Evolutionary conservation across 23 tunicate species (phyloP).

Genomic region (Trididemnum miniatum): DNA sequence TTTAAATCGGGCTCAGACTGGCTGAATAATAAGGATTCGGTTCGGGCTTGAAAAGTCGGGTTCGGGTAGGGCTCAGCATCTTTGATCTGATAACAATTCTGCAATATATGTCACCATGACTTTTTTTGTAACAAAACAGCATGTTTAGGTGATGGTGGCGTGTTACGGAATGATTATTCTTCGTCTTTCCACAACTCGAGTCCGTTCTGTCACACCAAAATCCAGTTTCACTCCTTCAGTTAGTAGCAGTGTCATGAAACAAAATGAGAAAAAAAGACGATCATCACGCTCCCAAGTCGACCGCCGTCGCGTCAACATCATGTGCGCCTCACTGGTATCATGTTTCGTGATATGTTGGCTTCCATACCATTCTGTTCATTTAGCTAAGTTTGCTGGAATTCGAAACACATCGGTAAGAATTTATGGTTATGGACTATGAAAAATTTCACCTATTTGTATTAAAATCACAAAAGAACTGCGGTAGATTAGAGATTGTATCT

Average conservation of each 20-base stretch:
- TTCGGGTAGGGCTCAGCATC: no score
- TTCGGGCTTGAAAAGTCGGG: no score
- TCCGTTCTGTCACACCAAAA: neutral
- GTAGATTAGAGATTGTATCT: no score
- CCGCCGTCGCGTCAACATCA: slow-evolving; percentile 60
- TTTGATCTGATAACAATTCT: neutral
- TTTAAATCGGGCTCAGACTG: no score
- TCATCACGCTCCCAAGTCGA: slow-evolving; percentile 31
- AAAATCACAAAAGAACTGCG: no score
- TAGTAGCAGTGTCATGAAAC: neutral
- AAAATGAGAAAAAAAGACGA: slow-evolving; percentile 1
- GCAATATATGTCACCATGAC: neutral
- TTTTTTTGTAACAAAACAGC: neutral
- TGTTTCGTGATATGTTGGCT: slow-evolving; percentile 67
- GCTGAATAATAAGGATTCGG: no score
- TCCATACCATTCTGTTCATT: slow-evolving; percentile 53
- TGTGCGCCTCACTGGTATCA: slow-evolving; percentile 76
- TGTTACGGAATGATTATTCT: neutral
- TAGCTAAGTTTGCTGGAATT: slow-evolving; percentile 73
- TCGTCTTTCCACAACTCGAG: neutral
- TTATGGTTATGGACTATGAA: no score
- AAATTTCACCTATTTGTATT: no score
- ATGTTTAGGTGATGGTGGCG: slow-evolving; percentile 6
- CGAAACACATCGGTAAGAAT: neutral
- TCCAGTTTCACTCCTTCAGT: neutral